Base-by-base conservation (phyloP, 2,113 vertebrate species). In the Notothenia rossii region DNA sequence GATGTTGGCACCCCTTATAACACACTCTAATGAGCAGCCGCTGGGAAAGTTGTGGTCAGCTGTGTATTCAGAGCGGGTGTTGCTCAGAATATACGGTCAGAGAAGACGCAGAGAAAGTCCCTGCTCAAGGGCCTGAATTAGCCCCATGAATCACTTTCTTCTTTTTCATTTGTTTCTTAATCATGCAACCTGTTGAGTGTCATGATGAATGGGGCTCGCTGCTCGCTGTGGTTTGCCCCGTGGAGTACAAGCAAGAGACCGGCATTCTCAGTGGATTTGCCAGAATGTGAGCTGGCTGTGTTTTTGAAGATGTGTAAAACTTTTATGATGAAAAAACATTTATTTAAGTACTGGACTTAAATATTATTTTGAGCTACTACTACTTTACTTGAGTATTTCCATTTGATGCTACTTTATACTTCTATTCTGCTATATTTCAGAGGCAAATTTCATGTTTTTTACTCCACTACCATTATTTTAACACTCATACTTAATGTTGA, bases 1-100 rank as follows among this genome's bases (percentile, higher is more conserved):
- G 84, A 86, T 89, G 90, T 88, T 91, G 84, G 84, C 76, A 89
- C 87, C 86, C 77, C 71, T 86, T 86, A 79, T 82, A 84, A n/a
- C n/a, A 67, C 81, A 66, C 66, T 77, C 75, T 91, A 93, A 91
- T 91, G 89, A 91, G 87, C 59, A 75, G 85, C 79, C 60, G 33
- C 75, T 85, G 88, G 82, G 75, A 81, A 78, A 66, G 80, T 53
- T 77, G 83, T 61, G 85, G 81, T 90, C 81, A 73, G 81, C 76
- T 79, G 60, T 45, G 72, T 36, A 22, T 69, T 64, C 55, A 74
- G 63, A 76, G 74, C 77, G 66, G 66, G 69, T 61, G 63, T 12
- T 59, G 50, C 53, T 71, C 4, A 58, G 68, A 59, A 82, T 91
- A 79, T 70, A 79, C 40, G 64, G 22, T 67, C 63, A 65, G 53